These are phyloP conservation scores for Zoanthus solanderi DNA, from an alignment of 92 coral and sea anemone genomes.

Conservation along the genomic window DNA sequence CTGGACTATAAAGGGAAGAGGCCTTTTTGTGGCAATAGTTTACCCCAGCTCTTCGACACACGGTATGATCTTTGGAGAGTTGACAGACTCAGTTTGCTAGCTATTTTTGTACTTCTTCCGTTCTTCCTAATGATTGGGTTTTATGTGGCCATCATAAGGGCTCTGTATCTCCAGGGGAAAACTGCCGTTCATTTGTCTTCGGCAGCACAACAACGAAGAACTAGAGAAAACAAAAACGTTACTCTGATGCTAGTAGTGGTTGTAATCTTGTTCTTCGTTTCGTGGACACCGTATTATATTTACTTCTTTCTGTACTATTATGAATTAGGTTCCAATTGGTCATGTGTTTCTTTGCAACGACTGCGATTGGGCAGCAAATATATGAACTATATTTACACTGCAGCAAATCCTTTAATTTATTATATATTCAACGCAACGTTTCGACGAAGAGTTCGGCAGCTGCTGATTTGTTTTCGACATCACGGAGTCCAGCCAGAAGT, in stretches of 20 bases:
- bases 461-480: neutral
- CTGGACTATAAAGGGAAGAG: neutral
- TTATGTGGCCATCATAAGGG: neutral
- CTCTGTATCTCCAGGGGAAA: neutral
- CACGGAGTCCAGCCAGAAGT: too few relatives aligned
- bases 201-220: neutral
- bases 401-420: neutral
- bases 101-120: neutral
- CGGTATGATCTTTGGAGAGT: neutral
- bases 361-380: neutral
- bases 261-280: neutral
- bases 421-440: constrained; percentile 10
- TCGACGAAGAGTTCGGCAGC: neutral
- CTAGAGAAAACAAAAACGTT: constrained; percentile 1
- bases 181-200: neutral
- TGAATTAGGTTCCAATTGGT: neutral
- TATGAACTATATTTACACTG: neutral
- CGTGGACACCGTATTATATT: constrained; percentile 2
- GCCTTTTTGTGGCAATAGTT: neutral
- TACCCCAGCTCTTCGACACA: neutral
- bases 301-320: constrained; percentile 7
- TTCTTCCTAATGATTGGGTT: neutral
- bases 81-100: constrained; percentile 5
- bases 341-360: neutral
- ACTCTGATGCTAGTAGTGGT: neutral